These are phyloP conservation scores for Papilio polytes DNA, from an alignment of 1,140 invertebrate genomes.

Conservation along the genomic window DNA sequence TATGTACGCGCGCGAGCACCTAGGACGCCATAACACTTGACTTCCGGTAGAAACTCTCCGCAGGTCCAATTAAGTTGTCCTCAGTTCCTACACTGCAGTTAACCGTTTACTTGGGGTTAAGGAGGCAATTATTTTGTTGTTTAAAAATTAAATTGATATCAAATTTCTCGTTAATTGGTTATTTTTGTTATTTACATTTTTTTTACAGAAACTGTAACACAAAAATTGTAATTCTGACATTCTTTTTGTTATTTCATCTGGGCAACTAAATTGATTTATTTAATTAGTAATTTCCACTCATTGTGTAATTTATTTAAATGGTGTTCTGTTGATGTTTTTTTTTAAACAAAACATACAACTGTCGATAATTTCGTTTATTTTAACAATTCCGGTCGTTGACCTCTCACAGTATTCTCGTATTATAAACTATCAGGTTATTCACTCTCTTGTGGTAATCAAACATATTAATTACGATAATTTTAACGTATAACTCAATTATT, in stretches of 20 bases:
- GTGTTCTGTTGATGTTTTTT: too few relatives aligned
- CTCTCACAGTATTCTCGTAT: background rate
- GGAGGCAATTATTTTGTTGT: background rate
- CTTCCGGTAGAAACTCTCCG: slow-evolving; percentile 62
- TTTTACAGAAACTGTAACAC: background rate
- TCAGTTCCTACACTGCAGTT: slow-evolving; percentile 1
- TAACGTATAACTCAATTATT: background rate
- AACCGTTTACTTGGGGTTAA: background rate
- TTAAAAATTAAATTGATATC: background rate
- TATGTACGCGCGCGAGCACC: background rate
- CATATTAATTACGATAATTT: background rate
- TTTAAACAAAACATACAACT: too few relatives aligned
- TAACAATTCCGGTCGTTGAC: background rate
- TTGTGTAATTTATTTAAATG: too few relatives aligned
- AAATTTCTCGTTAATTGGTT: background rate
- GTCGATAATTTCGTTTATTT: background rate
- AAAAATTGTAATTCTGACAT: too few relatives aligned
- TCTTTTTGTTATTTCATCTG: too few relatives aligned
- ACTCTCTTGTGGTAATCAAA: background rate
- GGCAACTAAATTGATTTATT: too few relatives aligned
- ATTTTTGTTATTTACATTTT: background rate
- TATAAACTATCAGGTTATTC: background rate
- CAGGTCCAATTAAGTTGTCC: slow-evolving; percentile 18
- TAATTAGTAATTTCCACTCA: too few relatives aligned
- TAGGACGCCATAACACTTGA: slow-evolving; percentile 42